These are phyloP conservation scores for Zophobas morio DNA, from an alignment of 1,140 invertebrate species.

Conservation along the genomic window DNA sequence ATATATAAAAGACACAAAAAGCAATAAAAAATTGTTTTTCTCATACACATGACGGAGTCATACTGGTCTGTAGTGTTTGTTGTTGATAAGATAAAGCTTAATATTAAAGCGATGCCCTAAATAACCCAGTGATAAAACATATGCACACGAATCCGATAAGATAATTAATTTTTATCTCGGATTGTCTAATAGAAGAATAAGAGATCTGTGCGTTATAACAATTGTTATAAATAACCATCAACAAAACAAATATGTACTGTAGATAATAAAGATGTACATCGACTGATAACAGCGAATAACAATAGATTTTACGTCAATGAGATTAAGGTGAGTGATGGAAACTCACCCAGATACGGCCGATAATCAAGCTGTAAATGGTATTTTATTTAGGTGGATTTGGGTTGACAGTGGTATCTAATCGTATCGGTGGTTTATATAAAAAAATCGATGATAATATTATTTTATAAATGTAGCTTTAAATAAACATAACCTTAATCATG, in stretches of 20 bases:
- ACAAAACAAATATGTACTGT: constrained; percentile 42
- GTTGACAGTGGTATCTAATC: neutral
- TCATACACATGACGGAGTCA: constrained; percentile 39
- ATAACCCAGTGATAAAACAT: constrained; percentile 46
- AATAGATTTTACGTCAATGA: constrained; percentile 44
- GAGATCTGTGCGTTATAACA: constrained; percentile 1
- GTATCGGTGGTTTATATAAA: neutral
- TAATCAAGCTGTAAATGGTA: constrained; percentile 4
- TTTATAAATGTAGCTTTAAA: neutral
- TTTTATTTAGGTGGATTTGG: neutral
- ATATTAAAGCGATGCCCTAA: constrained; percentile 47
- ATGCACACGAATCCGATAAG: constrained; percentile 45
- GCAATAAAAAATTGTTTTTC: constrained; percentile 48
- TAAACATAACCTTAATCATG: constrained; percentile 1
- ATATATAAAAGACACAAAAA: constrained; percentile 33
- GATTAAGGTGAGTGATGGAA: constrained; percentile 35
- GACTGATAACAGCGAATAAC: constrained; percentile 23
- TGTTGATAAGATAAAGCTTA: constrained; percentile 43
- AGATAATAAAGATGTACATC: constrained; percentile 41
- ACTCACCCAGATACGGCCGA: constrained; percentile 24
- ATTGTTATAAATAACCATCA: constrained; percentile 12
- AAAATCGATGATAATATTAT: neutral
- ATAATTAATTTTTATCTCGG: constrained; percentile 39
- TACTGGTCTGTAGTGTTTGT: constrained; percentile 43
- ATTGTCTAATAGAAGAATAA: constrained; percentile 32